These are phyloP conservation scores for Hypsopygia costalis DNA, from an alignment of 2,888 invertebrate species.

Conservation along the genomic window DNA sequence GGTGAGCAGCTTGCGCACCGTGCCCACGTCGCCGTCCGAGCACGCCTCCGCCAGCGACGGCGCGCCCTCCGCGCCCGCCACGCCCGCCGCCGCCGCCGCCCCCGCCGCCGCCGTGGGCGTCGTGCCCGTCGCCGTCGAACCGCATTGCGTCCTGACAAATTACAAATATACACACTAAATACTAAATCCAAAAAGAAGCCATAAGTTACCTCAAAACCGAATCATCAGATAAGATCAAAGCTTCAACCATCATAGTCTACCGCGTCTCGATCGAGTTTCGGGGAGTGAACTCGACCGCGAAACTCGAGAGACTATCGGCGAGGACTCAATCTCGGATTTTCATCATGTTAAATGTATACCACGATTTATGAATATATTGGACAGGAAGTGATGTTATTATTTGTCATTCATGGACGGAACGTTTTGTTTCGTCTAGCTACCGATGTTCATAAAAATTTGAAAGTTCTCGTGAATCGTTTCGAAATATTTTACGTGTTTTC, in stretches of 20 bases:
- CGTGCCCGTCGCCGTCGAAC: slow-evolving; percentile 64
- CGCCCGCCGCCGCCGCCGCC: slow-evolving; percentile 69
- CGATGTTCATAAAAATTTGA: too few species aligned
- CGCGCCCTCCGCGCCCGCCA: slow-evolving; percentile 70
- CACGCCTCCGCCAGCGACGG: slow-evolving; percentile 95
- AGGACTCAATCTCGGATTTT: slow-evolving; percentile 82
- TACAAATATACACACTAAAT: neutral
- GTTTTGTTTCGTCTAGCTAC: too few species aligned
- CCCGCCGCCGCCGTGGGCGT: slow-evolving; percentile 71
- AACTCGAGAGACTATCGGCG: slow-evolving; percentile 46
- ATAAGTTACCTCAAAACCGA: too few species aligned
- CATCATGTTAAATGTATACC: slow-evolving; percentile 58
- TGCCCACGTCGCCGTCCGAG: slow-evolving; percentile 96
- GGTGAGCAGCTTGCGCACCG: slow-evolving; percentile 93
- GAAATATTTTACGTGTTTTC: too few species aligned
- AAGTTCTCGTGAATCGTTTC: too few species aligned
- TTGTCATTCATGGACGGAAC: too few species aligned
- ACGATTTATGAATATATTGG: too few species aligned
- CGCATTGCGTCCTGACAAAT: slow-evolving; percentile 61
- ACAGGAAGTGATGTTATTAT: too few species aligned
- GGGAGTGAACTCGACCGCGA: slow-evolving; percentile 50
- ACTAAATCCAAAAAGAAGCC: neutral
- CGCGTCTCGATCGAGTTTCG: slow-evolving; percentile 55
- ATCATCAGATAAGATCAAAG: slow-evolving; percentile 80
- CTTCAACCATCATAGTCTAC: slow-evolving; percentile 62